A percentile compares a stretch with the other conserved stretches of the same genome.
Conservation (phyloP, 1,140 invertebrate species). For the Euschistus heros region DNA sequence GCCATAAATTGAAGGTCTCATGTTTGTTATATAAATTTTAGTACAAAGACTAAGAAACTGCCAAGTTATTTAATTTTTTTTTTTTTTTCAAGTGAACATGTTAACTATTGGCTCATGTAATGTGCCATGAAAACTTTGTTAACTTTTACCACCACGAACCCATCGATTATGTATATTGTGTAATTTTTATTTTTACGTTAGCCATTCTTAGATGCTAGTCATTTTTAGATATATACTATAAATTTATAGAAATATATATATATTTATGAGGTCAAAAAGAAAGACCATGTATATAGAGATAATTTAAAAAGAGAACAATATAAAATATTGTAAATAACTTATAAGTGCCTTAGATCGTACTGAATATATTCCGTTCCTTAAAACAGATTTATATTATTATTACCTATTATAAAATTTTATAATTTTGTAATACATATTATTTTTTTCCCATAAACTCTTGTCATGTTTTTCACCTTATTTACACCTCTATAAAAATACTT, state of each 20-base stretch:
- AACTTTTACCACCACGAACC: not conserved
- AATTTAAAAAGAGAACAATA: slow-evolving; percentile 16
- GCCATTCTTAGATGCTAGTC: slow-evolving; percentile 13
- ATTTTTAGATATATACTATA: slow-evolving; percentile 3
- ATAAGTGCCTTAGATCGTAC: slow-evolving; percentile 25
- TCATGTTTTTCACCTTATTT: too few relatives aligned
- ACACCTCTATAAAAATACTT: too few relatives aligned
- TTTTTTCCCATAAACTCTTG: not conserved
- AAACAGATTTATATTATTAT: slow-evolving; percentile 15
- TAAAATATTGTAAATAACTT: slow-evolving; percentile 26
- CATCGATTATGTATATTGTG: not conserved
- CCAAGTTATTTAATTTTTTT: not conserved
- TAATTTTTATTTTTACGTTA: slow-evolving; percentile 1
- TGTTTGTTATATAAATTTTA: not conserved
- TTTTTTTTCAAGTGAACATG: not conserved
- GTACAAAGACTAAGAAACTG: not conserved
- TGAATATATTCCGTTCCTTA: slow-evolving; percentile 25
- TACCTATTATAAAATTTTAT: slow-evolving; percentile 19
- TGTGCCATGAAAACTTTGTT: slow-evolving; percentile 5
- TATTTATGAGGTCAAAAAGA: slow-evolving; percentile 4
- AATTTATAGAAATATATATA: slow-evolving; percentile 6
- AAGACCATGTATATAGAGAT: not conserved
- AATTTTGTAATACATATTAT: slow-evolving; percentile 15
- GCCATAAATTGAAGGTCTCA: not conserved
- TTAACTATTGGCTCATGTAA: slow-evolving; percentile 8